Evolutionary conservation across 2,797 vertebrate species (phyloP).

Genomic region (Tamandua tetradactyla): DNA sequence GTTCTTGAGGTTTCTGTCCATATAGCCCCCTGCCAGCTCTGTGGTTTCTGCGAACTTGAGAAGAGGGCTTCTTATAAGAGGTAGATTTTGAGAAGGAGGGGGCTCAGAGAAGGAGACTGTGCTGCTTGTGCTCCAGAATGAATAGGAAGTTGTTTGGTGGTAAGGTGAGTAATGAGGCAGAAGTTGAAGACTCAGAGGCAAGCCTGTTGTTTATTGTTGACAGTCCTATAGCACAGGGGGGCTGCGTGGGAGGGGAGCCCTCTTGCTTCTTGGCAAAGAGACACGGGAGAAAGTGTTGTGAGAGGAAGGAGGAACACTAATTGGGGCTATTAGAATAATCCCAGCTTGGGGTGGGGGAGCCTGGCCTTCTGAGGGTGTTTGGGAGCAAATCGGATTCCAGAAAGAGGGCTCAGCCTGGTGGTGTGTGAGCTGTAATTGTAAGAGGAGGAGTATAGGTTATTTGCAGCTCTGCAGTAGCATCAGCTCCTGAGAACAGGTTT

Average conservation of each 20-base stretch:
- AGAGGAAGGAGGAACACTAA: background rate
- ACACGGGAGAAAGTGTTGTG: background rate
- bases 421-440: background rate
- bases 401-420: background rate
- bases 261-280: background rate
- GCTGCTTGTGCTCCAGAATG: background rate
- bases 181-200: background rate
- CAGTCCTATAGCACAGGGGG: background rate
- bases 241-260: background rate
- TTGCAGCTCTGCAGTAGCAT: background rate
- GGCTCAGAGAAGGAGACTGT: background rate
- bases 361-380: background rate
- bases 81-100: background rate
- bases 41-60: background rate
- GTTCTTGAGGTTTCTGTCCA: background rate
- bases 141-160: background rate
- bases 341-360: background rate
- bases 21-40: background rate
- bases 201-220: background rate
- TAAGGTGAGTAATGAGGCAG: background rate
- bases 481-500: background rate
- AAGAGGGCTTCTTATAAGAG: constrained; percentile 1
- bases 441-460: background rate
- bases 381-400: too few relatives aligned
- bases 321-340: background rate